Evolutionary conservation across 2,888 invertebrate species (phyloP), one percentile per base, ranked within the genome.

Genomic region (Chesias legatella): DNA sequence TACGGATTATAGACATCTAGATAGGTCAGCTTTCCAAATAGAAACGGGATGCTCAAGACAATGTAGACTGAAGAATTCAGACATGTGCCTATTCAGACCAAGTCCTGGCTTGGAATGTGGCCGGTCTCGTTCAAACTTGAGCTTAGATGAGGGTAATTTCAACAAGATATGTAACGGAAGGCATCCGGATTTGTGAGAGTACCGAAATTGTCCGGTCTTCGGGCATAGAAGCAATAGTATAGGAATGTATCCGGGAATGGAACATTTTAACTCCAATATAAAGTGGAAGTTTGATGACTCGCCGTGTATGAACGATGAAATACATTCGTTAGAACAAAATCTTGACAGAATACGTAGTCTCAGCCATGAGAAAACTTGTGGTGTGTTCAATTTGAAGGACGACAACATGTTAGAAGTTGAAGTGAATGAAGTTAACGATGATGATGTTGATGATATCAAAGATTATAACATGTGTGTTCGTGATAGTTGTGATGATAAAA

Each of bases 101-200:
- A 78, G 67, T 43, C 63, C 73, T 6, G 76, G 77, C 10, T 53
- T 88, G 11, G 88, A 88, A 53, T 85, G 82, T 52, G 80, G 81
- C 6, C 79, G 88, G 6, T 86, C 88, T 7, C 76, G 89, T 40
- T 89, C 89, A 3, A 89, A 89, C 54, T 65, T 89, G 31, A 89
- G 89, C 45, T 72, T 89, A 43, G 88, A 89, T 64, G 89, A 89
- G 50, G 71, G 85, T 10, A 82, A 86, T 41, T 86, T 88, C 66
- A 81, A 73, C 63, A 88, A 88, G 58, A 66, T 67, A 25, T 89
- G 88, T 62, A 89, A 86, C 44, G 83, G 85, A 10, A 67, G 88
- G 48, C 88, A 88, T 56, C 85, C 86, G 35, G 88, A 89, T 53
- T 89, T 89, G 88, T 89, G 89, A 89, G 89, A 89, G 53, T 89